Percentiles rank a stretch among this genome's conserved stretches.
These are phyloP conservation scores for Agonopterix subpropinquella DNA, from an alignment of 2,888 invertebrate genomes.

Conservation along the genomic window DNA sequence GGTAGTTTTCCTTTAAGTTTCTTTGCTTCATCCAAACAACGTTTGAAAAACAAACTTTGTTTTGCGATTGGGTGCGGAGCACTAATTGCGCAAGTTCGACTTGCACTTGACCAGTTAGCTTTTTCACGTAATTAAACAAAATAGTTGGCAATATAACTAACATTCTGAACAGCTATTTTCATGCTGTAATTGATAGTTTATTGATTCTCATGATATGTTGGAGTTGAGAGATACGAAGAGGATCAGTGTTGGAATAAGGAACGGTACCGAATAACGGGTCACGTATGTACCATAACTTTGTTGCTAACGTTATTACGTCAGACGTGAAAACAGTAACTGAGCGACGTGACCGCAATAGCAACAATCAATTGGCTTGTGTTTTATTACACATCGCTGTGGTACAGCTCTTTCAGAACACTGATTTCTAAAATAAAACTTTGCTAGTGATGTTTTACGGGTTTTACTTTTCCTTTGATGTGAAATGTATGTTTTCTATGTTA, in stretches of 20 bases:
- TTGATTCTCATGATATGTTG: conserved; percentile 11
- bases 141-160: neutral
- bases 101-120: too few relatives aligned
- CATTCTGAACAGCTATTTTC: neutral
- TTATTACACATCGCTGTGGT: conserved; percentile 37
- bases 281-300: conserved; percentile 69
- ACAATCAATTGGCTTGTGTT: conserved; percentile 68
- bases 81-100: too few relatives aligned
- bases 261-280: conserved; percentile 49
- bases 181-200: conserved; percentile 8
- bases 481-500: too few relatives aligned
- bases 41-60: too few relatives aligned
- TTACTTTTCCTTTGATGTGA: too few relatives aligned
- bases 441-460: too few relatives aligned
- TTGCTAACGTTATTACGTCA: conserved; percentile 71
- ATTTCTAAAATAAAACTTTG: conserved; percentile 21
- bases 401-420: conserved; percentile 29
- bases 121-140: neutral
- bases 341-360: conserved; percentile 71
- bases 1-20: too few relatives aligned
- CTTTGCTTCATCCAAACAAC: too few relatives aligned
- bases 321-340: conserved; percentile 73
- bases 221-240: conserved; percentile 22
- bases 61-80: too few relatives aligned
- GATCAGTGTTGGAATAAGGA: conserved; percentile 28